Evolutionary conservation across 2,113 vertebrate genomes (phyloP).

Genomic region (Electrona antarctica): DNA sequence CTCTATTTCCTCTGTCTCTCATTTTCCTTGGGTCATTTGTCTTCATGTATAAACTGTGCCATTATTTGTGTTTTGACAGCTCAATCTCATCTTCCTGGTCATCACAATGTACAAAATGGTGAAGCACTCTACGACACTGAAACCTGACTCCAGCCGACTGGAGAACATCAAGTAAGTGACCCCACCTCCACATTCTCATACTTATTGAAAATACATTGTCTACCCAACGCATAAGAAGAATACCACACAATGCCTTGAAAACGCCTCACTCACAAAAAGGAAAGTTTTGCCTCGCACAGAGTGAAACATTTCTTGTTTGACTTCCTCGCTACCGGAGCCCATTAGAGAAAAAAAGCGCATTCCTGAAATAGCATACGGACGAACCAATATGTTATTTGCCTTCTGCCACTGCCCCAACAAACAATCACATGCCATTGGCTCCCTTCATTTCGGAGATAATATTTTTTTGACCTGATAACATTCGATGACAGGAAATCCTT

Average conservation of each 20-base stretch:
- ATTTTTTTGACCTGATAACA: slow-evolving; percentile 12
- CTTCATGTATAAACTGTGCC: slow-evolving; percentile 71
- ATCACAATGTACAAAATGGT: slow-evolving; percentile 99
- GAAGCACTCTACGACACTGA: slow-evolving; percentile 99
- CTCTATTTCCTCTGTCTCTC: slow-evolving; percentile 18
- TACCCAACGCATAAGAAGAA: too few relatives aligned
- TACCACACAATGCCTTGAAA: too few relatives aligned
- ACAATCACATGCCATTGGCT: slow-evolving; percentile 2
- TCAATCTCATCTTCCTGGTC: slow-evolving; percentile 99
- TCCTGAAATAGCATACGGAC: too few relatives aligned
- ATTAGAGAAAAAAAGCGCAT: too few relatives aligned
- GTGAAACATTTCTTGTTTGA: too few relatives aligned
- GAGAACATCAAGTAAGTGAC: slow-evolving; percentile 99
- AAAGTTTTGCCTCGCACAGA: too few relatives aligned
- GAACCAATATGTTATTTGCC: slow-evolving; percentile 4
- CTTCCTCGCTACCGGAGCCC: too few relatives aligned
- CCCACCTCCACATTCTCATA: slow-evolving; percentile 53
- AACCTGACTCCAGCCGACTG: slow-evolving; percentile 99
- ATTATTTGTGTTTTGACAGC: slow-evolving; percentile 88
- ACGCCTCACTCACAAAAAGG: too few relatives aligned
- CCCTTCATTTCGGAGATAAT: slow-evolving; percentile 34
- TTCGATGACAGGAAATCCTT: slow-evolving; percentile 28
- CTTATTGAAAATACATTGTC: slow-evolving; percentile 34
- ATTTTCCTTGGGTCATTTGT: slow-evolving; percentile 50
- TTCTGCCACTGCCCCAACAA: slow-evolving; percentile 30